Percentiles rank a stretch among this genome's conserved stretches.
phyloP scores from a whole-genome alignment of 2,113 vertebrate genomes.

The Cyprinodon tularosa region DNA sequence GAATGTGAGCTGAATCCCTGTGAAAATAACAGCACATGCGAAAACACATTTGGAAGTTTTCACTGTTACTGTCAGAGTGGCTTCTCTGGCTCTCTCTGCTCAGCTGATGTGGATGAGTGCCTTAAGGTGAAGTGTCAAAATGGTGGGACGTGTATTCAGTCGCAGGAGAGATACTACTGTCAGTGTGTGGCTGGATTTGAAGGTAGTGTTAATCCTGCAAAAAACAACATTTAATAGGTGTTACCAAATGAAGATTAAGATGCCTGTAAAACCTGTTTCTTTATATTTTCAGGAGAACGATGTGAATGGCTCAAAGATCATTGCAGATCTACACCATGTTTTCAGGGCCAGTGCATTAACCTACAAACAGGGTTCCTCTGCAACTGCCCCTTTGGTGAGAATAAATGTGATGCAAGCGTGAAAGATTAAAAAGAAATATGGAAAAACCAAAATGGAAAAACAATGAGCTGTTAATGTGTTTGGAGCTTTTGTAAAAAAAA shows the following conservation, averaged over 20 bases:
- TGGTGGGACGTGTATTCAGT: conserved; percentile 73
- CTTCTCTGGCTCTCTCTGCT: conserved; percentile 69
- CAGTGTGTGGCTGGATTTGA: conserved; percentile 74
- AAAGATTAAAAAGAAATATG: not conserved
- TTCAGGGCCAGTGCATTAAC: conserved; percentile 71
- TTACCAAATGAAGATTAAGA: not conserved
- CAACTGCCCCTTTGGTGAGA: conserved; percentile 80
- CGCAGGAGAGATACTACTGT: conserved; percentile 67
- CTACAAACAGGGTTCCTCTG: conserved; percentile 74
- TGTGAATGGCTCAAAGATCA: conserved; percentile 73
- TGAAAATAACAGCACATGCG: conserved; percentile 70
- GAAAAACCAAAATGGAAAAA: not conserved
- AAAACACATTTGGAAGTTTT: conserved; percentile 76
- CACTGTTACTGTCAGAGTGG: conserved; percentile 71
- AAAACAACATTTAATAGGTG: not conserved
- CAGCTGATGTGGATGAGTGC: conserved; percentile 73
- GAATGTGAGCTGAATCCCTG: conserved; percentile 76
- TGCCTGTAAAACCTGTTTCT: not conserved
- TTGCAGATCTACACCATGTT: conserved; percentile 75
- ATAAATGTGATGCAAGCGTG: not conserved
- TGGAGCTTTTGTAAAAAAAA: no score
- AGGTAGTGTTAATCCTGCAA: conserved; percentile 61
- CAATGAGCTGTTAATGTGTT: not conserved
- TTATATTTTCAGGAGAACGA: conserved; percentile 57
- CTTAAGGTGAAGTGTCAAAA: conserved; percentile 74